Base-by-base conservation (phyloP, 2,888 invertebrate genomes). In the Nomada lathburiana region DNA sequence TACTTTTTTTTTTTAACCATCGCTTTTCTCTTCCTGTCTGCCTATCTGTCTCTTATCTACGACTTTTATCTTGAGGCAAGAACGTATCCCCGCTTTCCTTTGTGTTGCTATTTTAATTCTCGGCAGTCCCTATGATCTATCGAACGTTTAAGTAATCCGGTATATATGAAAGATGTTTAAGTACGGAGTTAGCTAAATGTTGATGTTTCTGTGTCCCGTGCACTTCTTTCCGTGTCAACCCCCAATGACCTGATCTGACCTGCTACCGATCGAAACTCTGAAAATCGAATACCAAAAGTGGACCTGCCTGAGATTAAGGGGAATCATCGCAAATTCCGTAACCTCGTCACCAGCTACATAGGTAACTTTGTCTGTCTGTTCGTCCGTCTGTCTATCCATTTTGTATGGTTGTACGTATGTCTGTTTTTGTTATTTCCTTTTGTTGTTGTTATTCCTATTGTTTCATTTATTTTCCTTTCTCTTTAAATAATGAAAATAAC, bases 271-370 rank as follows among this genome's bases (percentile, higher is more conserved):
- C 90, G 90, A 92, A 89, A 88, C 91, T 89, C 91, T 84, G 89
- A 91, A 91, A 91, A 90, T 90, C 87, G 90, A 92, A 91, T 89
- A 91, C 92, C 88, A 91, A 92, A 92, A 99, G 99, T 98, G 98
- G 98, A 99, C 97, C 97, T 98, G 95, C 98, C 98, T 95, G 98
- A 98, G 96, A 98, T 98, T 95, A 98, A 98, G 96, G 98, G 98
- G 95, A 98, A 98, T 95, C 98, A 98, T 96, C 98, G 98, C 96
- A 99, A 99, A 97, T 99, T 99, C 97, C 97, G 99, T 96, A 99
- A 98, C 95, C 97, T 99, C 96, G 99, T 99, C 96, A 98, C 98
- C 96, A 98, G 98, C 96, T 98, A 98, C 95, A 98, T 99, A 98
- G 99, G 99, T 99, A 98, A 96, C 92, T 91, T 88, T 92, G 80